Percentiles rank a stretch among this genome's conserved stretches.
Evolutionary conservation across 2,888 invertebrate species (phyloP).

Genomic region (Habrosyne pyritoides): DNA sequence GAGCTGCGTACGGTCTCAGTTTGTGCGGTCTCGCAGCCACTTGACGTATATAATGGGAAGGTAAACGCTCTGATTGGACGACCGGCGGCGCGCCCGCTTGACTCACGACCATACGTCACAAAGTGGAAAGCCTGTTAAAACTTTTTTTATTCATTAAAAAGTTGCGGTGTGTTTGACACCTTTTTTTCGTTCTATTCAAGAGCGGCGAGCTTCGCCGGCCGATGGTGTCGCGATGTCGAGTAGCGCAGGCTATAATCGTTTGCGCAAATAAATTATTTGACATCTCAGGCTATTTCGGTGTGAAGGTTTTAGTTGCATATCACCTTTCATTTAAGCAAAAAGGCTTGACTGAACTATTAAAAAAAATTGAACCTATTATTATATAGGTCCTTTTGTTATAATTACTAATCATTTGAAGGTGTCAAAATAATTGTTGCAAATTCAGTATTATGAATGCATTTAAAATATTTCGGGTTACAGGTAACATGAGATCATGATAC

Average conservation of each 20-base stretch:
- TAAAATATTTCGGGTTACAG: too few species aligned
- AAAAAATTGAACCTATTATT: too few species aligned
- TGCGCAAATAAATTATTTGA: not conserved
- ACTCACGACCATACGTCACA: conserved; percentile 57
- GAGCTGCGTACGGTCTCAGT: conserved; percentile 53
- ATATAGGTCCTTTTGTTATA: too few species aligned
- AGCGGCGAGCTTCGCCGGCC: not conserved
- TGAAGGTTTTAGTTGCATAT: too few species aligned
- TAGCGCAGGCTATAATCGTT: not conserved
- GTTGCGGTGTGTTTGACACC: conserved; percentile 7
- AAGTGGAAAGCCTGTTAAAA: conserved; percentile 62
- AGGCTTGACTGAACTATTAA: too few species aligned
- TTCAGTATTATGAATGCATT: too few species aligned
- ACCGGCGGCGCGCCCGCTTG: conserved; percentile 62
- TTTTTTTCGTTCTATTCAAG: conserved; percentile 5
- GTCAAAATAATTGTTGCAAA: too few species aligned
- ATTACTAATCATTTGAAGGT: too few species aligned
- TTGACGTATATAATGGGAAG: conserved; percentile 67
- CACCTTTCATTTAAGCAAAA: too few species aligned
- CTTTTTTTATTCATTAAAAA: conserved; percentile 37
- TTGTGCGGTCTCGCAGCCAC: conserved; percentile 56
- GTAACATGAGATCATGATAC: too few species aligned
- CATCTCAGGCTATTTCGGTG: too few species aligned
- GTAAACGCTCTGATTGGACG: conserved; percentile 56
- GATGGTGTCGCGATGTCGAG: not conserved